Percentiles rank a stretch among this genome's conserved stretches.
These are phyloP conservation scores for Egretta garzetta DNA, from an alignment of 2,113 vertebrate genomes.

Conservation along the genomic window DNA sequence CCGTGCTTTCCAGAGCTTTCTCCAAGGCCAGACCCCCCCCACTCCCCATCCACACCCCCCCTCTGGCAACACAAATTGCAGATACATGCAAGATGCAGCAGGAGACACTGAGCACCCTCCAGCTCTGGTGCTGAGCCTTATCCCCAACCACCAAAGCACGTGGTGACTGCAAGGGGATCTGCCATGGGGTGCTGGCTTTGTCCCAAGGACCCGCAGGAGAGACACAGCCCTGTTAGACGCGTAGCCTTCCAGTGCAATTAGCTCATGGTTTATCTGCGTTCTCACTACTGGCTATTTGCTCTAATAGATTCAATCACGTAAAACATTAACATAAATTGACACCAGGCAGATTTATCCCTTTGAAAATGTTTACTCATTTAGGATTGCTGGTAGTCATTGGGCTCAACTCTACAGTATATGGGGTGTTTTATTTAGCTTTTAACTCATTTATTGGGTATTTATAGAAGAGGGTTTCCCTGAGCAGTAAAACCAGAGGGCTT, in stretches of 20 bases:
- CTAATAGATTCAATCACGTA: conserved; percentile 39
- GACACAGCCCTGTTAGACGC: not conserved
- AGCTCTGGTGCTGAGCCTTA: not conserved
- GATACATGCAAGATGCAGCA: not conserved
- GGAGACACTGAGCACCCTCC: not conserved
- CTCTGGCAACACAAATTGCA: not conserved
- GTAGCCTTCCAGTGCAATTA: not conserved
- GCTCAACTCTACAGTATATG: not conserved
- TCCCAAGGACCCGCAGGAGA: not conserved
- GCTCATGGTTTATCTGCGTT: not conserved
- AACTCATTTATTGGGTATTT: conserved; percentile 57
- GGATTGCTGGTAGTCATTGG: not conserved
- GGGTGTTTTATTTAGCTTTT: conserved; percentile 51
- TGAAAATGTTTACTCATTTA: conserved; percentile 28
- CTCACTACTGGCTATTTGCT: conserved; percentile 41
- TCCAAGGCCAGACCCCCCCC: not conserved
- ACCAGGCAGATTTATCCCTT: conserved; percentile 29
- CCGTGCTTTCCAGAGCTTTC: not conserved
- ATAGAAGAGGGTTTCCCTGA: conserved; percentile 28
- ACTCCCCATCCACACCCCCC: not conserved
- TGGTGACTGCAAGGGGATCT: not conserved
- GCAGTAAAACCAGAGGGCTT: conserved; percentile 39
- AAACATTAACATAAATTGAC: conserved; percentile 51
- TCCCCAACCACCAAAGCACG: not conserved
- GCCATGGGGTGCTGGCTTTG: not conserved